Conservation (phyloP, 2,113 vertebrate genomes). For the Petromus typicus region DNA sequence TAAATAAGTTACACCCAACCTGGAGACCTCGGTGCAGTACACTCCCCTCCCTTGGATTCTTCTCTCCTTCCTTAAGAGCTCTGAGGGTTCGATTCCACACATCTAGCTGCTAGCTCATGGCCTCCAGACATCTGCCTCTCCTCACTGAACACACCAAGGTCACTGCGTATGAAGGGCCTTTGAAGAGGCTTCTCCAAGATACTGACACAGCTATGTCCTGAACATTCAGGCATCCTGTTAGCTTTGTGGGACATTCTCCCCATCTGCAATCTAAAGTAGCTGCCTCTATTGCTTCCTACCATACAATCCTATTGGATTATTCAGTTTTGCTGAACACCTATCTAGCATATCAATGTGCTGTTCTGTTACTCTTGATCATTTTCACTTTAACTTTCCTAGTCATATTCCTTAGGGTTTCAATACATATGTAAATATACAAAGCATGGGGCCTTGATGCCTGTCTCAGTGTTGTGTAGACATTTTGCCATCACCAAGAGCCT, state of each 20-base stretch:
- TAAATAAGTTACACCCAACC: background rate
- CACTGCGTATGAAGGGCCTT: background rate
- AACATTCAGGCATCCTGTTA: background rate
- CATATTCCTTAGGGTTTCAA: background rate
- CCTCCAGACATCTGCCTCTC: background rate
- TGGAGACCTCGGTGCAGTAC: background rate
- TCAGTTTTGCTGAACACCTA: too few relatives aligned
- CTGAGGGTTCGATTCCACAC: background rate
- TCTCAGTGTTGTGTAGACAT: background rate
- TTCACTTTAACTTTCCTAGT: background rate
- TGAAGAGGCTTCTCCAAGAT: background rate
- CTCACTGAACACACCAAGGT: background rate
- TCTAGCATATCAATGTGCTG: background rate
- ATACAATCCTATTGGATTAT: background rate
- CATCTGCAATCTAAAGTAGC: background rate
- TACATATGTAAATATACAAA: background rate
- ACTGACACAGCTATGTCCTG: background rate
- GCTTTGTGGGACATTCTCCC: background rate
- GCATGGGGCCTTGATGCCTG: background rate
- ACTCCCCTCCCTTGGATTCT: fast-evolving
- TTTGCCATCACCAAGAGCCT: background rate
- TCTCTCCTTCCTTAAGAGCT: background rate
- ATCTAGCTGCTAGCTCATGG: fast-evolving
- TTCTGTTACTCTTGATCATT: background rate
- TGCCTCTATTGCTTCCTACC: background rate